Evolutionary conservation across 2,113 vertebrate species (phyloP).

Genomic region (Geothlypis trichas): DNA sequence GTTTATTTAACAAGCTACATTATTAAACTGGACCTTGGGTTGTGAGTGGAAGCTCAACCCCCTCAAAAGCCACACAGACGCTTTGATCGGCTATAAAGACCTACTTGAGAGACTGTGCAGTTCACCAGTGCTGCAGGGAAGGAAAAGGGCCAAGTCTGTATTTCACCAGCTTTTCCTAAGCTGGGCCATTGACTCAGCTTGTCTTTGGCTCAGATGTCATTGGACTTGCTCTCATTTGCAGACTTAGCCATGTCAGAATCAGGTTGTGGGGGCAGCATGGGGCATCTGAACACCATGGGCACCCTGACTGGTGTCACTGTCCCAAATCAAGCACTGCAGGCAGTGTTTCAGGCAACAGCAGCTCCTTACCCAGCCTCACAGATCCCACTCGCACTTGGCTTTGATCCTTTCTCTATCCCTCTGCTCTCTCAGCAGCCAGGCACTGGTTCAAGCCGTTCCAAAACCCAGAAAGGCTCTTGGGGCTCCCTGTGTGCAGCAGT

Average conservation of each 20-base stretch:
- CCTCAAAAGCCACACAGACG: neutral
- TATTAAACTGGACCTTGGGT: constrained; percentile 51
- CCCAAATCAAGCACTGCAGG: neutral
- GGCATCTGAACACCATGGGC: rapidly evolving
- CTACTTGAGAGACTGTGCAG: neutral
- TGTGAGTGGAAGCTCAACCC: constrained; percentile 36
- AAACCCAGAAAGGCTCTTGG: neutral
- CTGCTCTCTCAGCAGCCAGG: rapidly evolving
- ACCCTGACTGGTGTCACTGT: neutral
- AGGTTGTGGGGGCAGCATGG: rapidly evolving
- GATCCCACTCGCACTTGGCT: neutral
- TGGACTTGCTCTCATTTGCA: neutral
- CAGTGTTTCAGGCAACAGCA: rapidly evolving
- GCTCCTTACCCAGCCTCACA: neutral
- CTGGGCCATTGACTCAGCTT: neutral
- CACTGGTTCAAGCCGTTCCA: neutral
- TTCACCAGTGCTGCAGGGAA: neutral
- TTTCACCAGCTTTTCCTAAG: constrained; percentile 46
- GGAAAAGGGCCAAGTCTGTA: neutral
- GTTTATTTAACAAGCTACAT: constrained; percentile 65
- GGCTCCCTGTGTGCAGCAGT: neutral
- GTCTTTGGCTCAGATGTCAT: neutral
- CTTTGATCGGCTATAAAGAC: constrained; percentile 45
- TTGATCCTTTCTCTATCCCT: neutral
- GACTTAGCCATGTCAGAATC: neutral